These are phyloP conservation scores for Atrichornis clamosus DNA, from an alignment of 2,113 vertebrate species.

Conservation along the genomic window DNA sequence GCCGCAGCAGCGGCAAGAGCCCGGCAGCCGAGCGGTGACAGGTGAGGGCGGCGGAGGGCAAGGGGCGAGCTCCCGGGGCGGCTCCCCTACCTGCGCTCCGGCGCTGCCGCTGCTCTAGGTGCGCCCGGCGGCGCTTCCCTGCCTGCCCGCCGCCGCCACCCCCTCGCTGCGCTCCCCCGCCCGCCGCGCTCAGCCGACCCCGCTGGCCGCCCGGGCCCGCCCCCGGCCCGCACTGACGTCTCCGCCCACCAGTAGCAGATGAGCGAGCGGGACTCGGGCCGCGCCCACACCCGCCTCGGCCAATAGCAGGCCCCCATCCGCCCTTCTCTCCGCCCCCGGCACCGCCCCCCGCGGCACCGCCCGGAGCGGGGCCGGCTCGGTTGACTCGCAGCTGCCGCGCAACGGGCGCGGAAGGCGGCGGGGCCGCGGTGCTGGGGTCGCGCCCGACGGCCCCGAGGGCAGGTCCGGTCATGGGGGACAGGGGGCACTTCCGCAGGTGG, in stretches of 20 bases:
- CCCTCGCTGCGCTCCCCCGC: not conserved
- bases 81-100: not conserved
- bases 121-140: not conserved
- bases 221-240: not conserved
- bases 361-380: constrained; percentile 17
- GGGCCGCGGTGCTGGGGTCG: not conserved
- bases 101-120: not conserved
- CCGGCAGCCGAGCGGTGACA: not conserved
- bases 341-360: not conserved
- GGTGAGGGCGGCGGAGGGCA: not conserved
- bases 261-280: rapidly evolving
- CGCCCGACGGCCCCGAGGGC: not conserved
- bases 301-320: not conserved
- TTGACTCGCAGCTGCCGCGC: constrained; percentile 45
- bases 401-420: not conserved
- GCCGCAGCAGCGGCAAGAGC: not conserved
- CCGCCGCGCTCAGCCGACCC: not conserved
- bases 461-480: not conserved
- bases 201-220: not conserved
- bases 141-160: not conserved
- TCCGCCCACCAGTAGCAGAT: not conserved
- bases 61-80: not conserved
- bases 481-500: not conserved
- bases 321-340: not conserved
- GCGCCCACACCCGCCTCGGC: rapidly evolving